Evolutionary conservation across 1,140 invertebrate species (phyloP), one percentile per base, ranked within the genome.

Genomic region (Plutomurus gul): DNA sequence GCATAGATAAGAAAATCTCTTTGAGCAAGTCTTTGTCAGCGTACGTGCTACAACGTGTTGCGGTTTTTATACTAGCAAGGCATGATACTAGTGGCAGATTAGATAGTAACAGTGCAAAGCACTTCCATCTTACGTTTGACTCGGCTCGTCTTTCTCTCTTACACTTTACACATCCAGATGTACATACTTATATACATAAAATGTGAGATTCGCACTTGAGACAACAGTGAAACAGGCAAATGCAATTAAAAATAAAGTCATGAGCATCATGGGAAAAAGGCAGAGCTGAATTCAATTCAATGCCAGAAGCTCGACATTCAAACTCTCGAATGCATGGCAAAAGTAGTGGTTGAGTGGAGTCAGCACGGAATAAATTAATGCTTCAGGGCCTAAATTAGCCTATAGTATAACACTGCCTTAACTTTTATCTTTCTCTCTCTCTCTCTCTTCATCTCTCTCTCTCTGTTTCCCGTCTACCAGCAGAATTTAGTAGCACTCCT

Each of bases 181-280:
- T n/a, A n/a, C n/a, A n/a, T n/a, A n/a, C n/a, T n/a, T n/a, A n/a
- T n/a, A n/a, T n/a, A n/a, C n/a, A n/a, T n/a, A n/a, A n/a, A n/a
- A n/a, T 16, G 13, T 16, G 20, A 18, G 43, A 47, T 18, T 3
- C 0, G 43, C 2, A 16, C n/a, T 27, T 56, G 51, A 25, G 25
- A 56, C 22, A 56, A n/a, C n/a, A 56, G 51, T 30, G 22, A 3
- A 36, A 18, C 27, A 65, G 27, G 36, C 30, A 65, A 65, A 56
- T 25, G 25, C 51, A 56, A 56, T 56, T 65, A 33, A 65, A 65
- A 65, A 65, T 65, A 65, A 65, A 65, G 30, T 65, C 25, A 65
- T 65, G 56, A 65, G 56, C 30, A 56, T 56, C 22, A 56, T 13
- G 51, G 51, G 3, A 27, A 25, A 56, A 13, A 56, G 18, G 20